phyloP scores from a whole-genome alignment of 1,140 invertebrate species.

The Drosophila neocordata region DNA sequence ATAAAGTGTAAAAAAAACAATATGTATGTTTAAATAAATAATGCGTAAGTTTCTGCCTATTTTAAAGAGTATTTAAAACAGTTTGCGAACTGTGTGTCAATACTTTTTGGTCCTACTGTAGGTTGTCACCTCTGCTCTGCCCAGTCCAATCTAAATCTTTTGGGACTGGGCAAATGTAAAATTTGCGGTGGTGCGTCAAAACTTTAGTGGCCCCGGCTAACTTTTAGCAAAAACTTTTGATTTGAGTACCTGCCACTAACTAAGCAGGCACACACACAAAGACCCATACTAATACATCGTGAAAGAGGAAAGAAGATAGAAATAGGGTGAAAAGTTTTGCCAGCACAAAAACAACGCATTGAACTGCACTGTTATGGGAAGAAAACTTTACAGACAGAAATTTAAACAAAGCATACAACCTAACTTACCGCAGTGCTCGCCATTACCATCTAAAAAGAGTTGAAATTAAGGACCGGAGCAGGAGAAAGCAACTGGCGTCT shows the following conservation, averaged over 20 bases:
- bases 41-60: too few relatives aligned
- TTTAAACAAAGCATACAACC: conserved; percentile 38
- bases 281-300: conserved; percentile 32
- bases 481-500: not conserved
- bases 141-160: not conserved
- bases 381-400: conserved; percentile 76
- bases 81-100: too few relatives aligned
- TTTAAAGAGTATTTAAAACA: too few relatives aligned
- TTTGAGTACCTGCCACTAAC: conserved; percentile 78
- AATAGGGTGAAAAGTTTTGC: conserved; percentile 20
- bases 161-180: conserved; percentile 28
- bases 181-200: conserved; percentile 51
- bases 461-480: conserved; percentile 18
- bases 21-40: too few relatives aligned
- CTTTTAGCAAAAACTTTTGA: conserved; percentile 78
- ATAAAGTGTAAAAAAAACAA: too few relatives aligned
- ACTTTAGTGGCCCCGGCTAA: conserved; percentile 75
- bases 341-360: conserved; percentile 63
- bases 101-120: not conserved
- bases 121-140: not conserved
- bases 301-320: not conserved
- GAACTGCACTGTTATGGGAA: conserved; percentile 66
- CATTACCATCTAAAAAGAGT: conserved; percentile 40
- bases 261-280: conserved; percentile 46
- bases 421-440: conserved; percentile 62